A percentile compares a stretch with the other conserved stretches of the same genome.
These are phyloP conservation scores for Ditula angustiorana DNA, from an alignment of 2,888 invertebrate species.

Conservation along the genomic window DNA sequence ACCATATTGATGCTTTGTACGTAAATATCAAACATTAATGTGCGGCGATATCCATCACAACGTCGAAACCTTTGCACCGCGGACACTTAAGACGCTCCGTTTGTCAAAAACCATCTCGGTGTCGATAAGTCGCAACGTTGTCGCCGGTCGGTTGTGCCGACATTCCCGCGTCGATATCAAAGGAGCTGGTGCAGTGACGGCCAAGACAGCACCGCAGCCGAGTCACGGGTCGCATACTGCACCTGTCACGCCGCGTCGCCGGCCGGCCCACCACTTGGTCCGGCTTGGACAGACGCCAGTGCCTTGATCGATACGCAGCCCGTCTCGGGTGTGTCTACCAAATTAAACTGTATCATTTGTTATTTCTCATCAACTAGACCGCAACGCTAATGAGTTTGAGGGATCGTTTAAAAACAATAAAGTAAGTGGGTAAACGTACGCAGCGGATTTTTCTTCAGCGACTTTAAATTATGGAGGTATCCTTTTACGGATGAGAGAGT, in stretches of 20 bases:
- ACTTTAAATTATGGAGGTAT: conserved; percentile 20
- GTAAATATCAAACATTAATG: neutral
- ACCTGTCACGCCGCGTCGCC: conserved; percentile 80
- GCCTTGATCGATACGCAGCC: conserved; percentile 78
- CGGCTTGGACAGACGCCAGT: conserved; percentile 79
- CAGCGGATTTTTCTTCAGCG: neutral
- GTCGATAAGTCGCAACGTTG: conserved; percentile 16
- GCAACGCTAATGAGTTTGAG: conserved; percentile 68
- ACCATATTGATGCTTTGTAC: too few species aligned
- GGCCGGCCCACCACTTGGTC: conserved; percentile 81
- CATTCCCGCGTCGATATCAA: conserved; percentile 58
- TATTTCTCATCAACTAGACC: conserved; percentile 77
- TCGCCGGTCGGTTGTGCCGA: conserved; percentile 9
- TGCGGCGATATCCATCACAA: neutral
- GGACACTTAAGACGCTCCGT: conserved; percentile 8
- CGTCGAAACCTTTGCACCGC: neutral
- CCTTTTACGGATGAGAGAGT: conserved; percentile 12
- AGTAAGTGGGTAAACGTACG: neutral
- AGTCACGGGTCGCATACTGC: conserved; percentile 83
- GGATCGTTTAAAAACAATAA: conserved; percentile 34
- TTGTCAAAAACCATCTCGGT: conserved; percentile 19
- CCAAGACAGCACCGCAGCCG: conserved; percentile 62
- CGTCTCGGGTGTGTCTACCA: conserved; percentile 82
- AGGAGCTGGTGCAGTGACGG: conserved; percentile 56
- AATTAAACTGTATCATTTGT: conserved; percentile 84